A percentile compares a stretch with the other conserved stretches of the same genome.
These are phyloP conservation scores for Andricus quercusramuli DNA, from an alignment of 2,888 invertebrate genomes.

Conservation along the genomic window DNA sequence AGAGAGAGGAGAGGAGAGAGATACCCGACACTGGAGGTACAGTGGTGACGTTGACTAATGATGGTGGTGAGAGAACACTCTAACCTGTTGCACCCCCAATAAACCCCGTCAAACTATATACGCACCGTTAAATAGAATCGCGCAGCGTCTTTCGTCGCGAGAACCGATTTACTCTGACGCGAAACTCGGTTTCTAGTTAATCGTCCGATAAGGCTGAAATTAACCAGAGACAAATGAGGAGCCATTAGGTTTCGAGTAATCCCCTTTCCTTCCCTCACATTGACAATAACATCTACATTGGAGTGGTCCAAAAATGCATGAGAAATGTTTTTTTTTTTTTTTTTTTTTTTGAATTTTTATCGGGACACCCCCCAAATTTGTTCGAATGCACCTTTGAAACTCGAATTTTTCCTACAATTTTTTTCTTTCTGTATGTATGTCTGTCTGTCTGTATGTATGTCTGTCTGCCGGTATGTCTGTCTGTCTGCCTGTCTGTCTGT, in stretches of 20 bases:
- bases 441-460: too few relatives aligned
- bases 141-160: slow-evolving; percentile 50
- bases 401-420: too few relatives aligned
- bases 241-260: not conserved
- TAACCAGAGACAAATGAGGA: slow-evolving; percentile 23
- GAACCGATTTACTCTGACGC: slow-evolving; percentile 52
- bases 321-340: too few relatives aligned
- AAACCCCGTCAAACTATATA: slow-evolving; percentile 57
- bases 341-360: too few relatives aligned
- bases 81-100: slow-evolving; percentile 77
- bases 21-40: slow-evolving; percentile 54
- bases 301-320: too few relatives aligned
- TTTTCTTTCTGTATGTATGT: too few relatives aligned
- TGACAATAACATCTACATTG: not conserved
- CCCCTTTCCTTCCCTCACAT: not conserved
- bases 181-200: slow-evolving; percentile 45
- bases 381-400: too few relatives aligned
- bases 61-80: slow-evolving; percentile 78
- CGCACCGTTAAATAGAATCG: slow-evolving; percentile 58
- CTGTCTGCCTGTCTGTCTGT: too few relatives aligned
- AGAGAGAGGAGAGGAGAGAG: slow-evolving; percentile 56
- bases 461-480: too few relatives aligned
- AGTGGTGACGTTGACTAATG: slow-evolving; percentile 65
- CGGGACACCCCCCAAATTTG: too few relatives aligned
- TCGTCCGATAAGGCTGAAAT: slow-evolving; percentile 15